These are phyloP conservation scores for Taenaris catops DNA, from an alignment of 2,888 invertebrate species.

Conservation along the genomic window DNA sequence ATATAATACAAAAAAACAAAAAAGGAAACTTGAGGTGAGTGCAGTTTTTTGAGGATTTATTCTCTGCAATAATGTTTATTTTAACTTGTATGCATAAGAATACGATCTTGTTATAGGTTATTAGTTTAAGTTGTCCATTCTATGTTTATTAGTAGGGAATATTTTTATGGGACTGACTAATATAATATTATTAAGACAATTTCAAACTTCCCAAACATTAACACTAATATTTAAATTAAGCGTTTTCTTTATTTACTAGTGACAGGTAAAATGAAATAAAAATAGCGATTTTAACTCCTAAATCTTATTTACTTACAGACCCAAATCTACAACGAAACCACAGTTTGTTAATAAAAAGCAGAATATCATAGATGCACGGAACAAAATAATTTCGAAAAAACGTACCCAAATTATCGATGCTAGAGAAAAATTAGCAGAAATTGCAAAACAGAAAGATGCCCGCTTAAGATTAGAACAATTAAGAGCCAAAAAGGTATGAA, in stretches of 20 bases:
- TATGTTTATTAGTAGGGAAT: too few relatives aligned
- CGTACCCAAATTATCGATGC: slow-evolving; percentile 88
- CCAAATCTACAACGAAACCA: slow-evolving; percentile 28
- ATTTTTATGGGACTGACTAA: too few relatives aligned
- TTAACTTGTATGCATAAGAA: too few relatives aligned
- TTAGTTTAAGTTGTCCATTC: too few relatives aligned
- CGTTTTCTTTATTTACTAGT: too few relatives aligned
- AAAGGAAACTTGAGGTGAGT: slow-evolving; percentile 41
- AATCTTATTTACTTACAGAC: slow-evolving; percentile 21
- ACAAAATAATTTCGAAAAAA: slow-evolving; percentile 89
- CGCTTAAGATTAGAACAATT: slow-evolving; percentile 85
- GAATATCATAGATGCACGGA: slow-evolving; percentile 82
- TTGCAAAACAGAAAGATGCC: slow-evolving; percentile 88
- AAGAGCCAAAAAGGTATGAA: slow-evolving; percentile 73
- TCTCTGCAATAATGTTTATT: too few relatives aligned
- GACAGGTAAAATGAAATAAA: too few relatives aligned
- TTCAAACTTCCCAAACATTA: too few relatives aligned
- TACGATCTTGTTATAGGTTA: too few relatives aligned
- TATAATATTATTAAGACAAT: too few relatives aligned
- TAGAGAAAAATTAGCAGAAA: slow-evolving; percentile 87
- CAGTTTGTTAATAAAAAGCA: slow-evolving; percentile 26
- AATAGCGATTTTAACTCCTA: not conserved
- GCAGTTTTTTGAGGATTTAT: too few relatives aligned
- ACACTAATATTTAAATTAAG: too few relatives aligned
- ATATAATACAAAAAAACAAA: slow-evolving; percentile 66